Evolutionary conservation across 2,888 invertebrate genomes (phyloP).

Genomic region (Temnothorax unifasciatus): DNA sequence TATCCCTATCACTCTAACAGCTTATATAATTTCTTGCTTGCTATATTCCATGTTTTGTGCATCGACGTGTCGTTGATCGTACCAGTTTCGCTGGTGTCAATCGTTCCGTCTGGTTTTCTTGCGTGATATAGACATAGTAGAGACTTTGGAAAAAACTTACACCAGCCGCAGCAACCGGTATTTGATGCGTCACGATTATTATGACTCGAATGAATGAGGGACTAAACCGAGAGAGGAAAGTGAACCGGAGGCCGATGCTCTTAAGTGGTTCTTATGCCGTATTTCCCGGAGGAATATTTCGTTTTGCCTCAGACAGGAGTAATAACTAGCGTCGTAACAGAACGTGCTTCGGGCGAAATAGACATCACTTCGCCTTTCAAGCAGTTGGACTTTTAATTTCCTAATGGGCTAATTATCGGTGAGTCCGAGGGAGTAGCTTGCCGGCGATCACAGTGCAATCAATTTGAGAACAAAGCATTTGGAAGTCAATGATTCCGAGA

Average conservation of each 20-base stretch:
- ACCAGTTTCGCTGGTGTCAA: neutral
- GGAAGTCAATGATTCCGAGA: constrained; percentile 11
- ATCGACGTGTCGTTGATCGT: neutral
- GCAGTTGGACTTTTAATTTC: constrained; percentile 45
- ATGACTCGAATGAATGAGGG: constrained; percentile 33
- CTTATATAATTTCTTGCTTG: neutral
- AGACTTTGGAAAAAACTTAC: neutral
- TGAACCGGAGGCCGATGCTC: constrained; percentile 62
- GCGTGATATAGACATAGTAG: no score
- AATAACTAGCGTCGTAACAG: constrained; percentile 59
- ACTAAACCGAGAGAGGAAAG: constrained; percentile 34
- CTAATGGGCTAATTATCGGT: constrained; percentile 57
- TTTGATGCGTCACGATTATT: constrained; percentile 45
- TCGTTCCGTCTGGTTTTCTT: neutral
- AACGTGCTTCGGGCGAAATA: constrained; percentile 53
- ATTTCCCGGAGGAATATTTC: constrained; percentile 79
- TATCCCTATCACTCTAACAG: neutral
- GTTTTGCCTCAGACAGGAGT: constrained; percentile 68
- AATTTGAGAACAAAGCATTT: constrained; percentile 6
- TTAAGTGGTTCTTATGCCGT: constrained; percentile 77
- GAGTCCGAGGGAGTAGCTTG: constrained; percentile 1
- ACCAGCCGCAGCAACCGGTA: constrained; percentile 25
- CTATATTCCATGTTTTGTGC: neutral
- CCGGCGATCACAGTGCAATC: constrained; percentile 7
- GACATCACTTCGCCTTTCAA: constrained; percentile 32